Percentiles rank a stretch among this genome's conserved stretches.
phyloP scores from a whole-genome alignment of 2,888 invertebrate species.

The Hypolimnas misippus region DNA sequence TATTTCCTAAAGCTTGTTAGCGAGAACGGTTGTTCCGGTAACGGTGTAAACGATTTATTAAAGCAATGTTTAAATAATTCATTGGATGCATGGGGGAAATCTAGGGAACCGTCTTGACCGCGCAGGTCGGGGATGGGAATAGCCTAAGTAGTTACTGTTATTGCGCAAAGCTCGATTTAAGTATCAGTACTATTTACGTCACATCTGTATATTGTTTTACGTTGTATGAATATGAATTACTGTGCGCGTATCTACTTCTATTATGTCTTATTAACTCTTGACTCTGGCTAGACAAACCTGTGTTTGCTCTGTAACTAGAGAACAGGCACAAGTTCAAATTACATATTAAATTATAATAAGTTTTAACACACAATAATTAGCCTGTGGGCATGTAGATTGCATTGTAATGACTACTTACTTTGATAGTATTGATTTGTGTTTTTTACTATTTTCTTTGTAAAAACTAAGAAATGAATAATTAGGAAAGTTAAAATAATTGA shows the following conservation, averaged over 20 bases:
- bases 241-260: background rate
- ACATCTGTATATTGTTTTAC: background rate
- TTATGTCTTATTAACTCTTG: background rate
- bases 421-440: no score
- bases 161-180: slow-evolving; percentile 3
- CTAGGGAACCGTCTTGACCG: background rate
- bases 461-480: no score
- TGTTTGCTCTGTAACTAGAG: no score
- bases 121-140: background rate
- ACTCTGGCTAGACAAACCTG: background rate
- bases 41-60: no score
- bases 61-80: no score
- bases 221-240: slow-evolving; percentile 8
- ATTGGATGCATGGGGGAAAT: background rate
- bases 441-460: no score
- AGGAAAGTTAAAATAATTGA: no score
- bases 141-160: background rate
- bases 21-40: no score
- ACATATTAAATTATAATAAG: background rate
- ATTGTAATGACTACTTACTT: no score
- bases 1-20: no score
- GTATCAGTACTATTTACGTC: background rate
- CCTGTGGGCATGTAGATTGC: no score
- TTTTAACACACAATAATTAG: no score
- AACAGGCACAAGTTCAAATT: background rate